Percentiles rank a stretch among this genome's conserved stretches.
These are phyloP conservation scores for Chlorocebus sabaeus DNA, from an alignment of 2,113 vertebrate genomes.

Conservation along the genomic window DNA sequence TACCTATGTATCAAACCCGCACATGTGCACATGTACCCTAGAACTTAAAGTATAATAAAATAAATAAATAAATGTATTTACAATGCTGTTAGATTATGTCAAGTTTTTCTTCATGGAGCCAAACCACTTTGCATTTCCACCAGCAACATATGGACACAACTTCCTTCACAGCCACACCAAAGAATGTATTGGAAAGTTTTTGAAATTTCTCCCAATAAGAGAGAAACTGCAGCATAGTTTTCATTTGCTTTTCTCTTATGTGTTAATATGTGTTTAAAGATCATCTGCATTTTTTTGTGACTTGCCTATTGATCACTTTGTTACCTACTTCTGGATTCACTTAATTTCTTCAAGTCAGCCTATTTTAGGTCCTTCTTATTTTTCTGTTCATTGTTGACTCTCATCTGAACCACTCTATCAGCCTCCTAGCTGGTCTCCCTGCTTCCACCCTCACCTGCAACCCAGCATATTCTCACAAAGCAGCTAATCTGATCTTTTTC, in stretches of 20 bases:
- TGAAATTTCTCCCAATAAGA: not conserved
- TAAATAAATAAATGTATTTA: not conserved
- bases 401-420: too few relatives aligned
- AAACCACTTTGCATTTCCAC: not conserved
- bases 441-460: too few relatives aligned
- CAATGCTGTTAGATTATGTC: not conserved
- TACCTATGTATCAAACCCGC: too few relatives aligned
- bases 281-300: constrained; percentile 12
- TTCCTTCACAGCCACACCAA: not conserved
- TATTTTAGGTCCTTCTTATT: too few relatives aligned
- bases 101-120: not conserved
- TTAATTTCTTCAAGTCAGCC: too few relatives aligned
- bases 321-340: too few relatives aligned
- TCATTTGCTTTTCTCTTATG: not conserved
- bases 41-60: too few relatives aligned
- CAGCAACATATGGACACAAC: not conserved
- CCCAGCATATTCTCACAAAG: too few relatives aligned
- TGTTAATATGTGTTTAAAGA: not conserved
- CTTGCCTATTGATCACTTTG: not conserved
- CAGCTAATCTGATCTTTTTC: too few relatives aligned
- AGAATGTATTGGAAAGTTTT: not conserved
- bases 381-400: too few relatives aligned
- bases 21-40: too few relatives aligned
- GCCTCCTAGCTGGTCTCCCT: too few relatives aligned
- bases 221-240: not conserved